These are phyloP conservation scores for Bubalus kerabau DNA, from an alignment of 2,113 vertebrate genomes.

Conservation along the genomic window DNA sequence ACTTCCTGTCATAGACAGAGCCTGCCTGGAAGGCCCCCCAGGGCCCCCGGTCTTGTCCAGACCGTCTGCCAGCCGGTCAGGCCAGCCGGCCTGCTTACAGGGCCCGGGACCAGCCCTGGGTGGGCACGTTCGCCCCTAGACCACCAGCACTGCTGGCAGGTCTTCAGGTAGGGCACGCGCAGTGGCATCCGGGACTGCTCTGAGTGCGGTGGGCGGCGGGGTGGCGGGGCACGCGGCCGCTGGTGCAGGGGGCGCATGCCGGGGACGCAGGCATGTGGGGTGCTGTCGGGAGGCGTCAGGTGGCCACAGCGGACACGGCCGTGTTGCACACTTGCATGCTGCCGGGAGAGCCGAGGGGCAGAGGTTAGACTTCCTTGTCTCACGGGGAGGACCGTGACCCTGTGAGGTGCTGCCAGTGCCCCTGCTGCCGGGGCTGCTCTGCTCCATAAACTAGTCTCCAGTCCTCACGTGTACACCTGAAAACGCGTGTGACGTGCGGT, in stretches of 20 bases:
- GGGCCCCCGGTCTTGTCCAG: background rate
- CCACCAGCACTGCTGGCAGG: no score
- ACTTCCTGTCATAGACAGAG: no score
- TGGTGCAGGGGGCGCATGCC: rapidly evolving
- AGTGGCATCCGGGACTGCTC: background rate
- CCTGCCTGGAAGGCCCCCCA: background rate
- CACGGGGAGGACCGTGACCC: rapidly evolving
- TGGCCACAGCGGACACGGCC: rapidly evolving
- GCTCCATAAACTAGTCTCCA: rapidly evolving
- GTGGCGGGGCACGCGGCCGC: rapidly evolving
- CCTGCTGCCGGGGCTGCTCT: rapidly evolving
- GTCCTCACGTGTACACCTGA: rapidly evolving
- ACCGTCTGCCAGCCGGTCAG: background rate
- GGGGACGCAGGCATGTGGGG: rapidly evolving
- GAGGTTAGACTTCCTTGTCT: rapidly evolving
- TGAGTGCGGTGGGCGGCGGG: no score
- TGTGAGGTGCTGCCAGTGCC: rapidly evolving
- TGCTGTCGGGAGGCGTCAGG: rapidly evolving
- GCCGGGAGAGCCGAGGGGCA: rapidly evolving
- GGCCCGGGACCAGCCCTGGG: background rate
- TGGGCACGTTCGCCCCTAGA: background rate
- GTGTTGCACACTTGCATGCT: rapidly evolving
- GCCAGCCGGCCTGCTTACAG: rapidly evolving
- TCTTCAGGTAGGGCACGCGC: rapidly evolving
- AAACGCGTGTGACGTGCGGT: rapidly evolving